Evolutionary conservation across 2,113 vertebrate genomes (phyloP).

Genomic region (Neogobius melanostomus): DNA sequence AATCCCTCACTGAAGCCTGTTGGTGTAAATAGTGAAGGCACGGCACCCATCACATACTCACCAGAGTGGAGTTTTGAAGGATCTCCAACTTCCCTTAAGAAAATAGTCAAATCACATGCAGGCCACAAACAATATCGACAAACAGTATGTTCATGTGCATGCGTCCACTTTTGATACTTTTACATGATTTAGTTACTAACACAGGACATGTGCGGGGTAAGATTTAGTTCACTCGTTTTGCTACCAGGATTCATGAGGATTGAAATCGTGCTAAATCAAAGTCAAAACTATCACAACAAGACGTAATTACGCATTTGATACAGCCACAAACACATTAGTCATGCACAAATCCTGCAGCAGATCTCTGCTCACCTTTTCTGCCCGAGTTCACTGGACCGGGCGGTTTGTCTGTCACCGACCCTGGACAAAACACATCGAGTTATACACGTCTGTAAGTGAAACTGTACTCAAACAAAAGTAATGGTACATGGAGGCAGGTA

Average conservation of each 20-base stretch:
- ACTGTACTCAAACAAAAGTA: neutral
- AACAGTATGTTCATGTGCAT: neutral
- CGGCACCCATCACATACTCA: slow-evolving; percentile 70
- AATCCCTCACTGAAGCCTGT: neutral
- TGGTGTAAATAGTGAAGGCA: slow-evolving; percentile 20
- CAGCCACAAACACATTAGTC: slow-evolving; percentile 25
- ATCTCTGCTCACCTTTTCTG: slow-evolving; percentile 96
- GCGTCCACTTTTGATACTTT: neutral
- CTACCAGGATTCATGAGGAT: no score
- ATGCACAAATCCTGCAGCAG: slow-evolving; percentile 60
- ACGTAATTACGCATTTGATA: neutral
- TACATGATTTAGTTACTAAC: no score
- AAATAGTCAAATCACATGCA: slow-evolving; percentile 66
- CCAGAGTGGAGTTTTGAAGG: slow-evolving; percentile 59
- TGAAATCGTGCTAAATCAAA: no score
- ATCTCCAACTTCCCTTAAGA: slow-evolving; percentile 61
- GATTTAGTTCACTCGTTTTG: no score
- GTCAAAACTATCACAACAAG: neutral
- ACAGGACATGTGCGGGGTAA: no score
- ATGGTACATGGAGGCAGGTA: no score
- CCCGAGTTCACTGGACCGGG: slow-evolving; percentile 89
- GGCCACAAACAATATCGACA: slow-evolving; percentile 57
- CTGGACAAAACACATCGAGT: slow-evolving; percentile 65
- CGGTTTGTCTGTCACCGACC: slow-evolving; percentile 95
- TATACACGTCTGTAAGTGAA: slow-evolving; percentile 27